Base-by-base conservation (phyloP, 2,797 vertebrate species). In the Poecilia wingei region DNA sequence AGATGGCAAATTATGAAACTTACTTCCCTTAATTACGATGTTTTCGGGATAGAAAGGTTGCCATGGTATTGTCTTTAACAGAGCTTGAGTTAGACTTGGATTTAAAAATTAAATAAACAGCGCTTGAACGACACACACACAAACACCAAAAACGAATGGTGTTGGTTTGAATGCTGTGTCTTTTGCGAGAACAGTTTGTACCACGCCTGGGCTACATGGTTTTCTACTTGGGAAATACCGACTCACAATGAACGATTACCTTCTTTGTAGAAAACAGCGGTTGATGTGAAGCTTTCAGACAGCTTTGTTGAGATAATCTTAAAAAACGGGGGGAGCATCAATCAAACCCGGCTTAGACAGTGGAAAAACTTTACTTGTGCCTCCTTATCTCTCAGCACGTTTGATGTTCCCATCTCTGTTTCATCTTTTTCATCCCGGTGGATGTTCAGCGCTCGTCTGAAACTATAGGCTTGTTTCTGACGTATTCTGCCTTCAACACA, bases 271-370 rank as follows among this genome's bases (percentile, higher is more conserved):
- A 46, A 71, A 45, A 71, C n/a, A 71, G 25, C 16, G 68, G 41
- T 46, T 70, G 41, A 70, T 46, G 41, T 46, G 43, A 71, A 45
- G 68, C 14, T 49, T 51, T 53, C 12, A 74, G 45, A 4, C 49
- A 74, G 20, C 72, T 74, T 55, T 51, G 49, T 71, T 46, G 28
- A 71, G 68, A 71, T 46, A n/a, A 28, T 71, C 68, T 71, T 46
- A 45, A 28, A 41, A 41, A 28, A 71, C 12, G 0, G n/a, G n/a
- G 68, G 13, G 43, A 28, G 43, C 68, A 71, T 71, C 41, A 71
- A 45, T 71, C 25, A 71, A 46, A 28, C 68, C 25, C 14, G 25
- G 49, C 49, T 51, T 7, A 70, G 68, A 46, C 41, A 46, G 68
- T 45, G 25, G 28, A 71, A 70, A 45, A 45, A n/a, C 41, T 14